Base-by-base conservation (phyloP, 2,113 vertebrate genomes). In the Anolis sagrei region DNA sequence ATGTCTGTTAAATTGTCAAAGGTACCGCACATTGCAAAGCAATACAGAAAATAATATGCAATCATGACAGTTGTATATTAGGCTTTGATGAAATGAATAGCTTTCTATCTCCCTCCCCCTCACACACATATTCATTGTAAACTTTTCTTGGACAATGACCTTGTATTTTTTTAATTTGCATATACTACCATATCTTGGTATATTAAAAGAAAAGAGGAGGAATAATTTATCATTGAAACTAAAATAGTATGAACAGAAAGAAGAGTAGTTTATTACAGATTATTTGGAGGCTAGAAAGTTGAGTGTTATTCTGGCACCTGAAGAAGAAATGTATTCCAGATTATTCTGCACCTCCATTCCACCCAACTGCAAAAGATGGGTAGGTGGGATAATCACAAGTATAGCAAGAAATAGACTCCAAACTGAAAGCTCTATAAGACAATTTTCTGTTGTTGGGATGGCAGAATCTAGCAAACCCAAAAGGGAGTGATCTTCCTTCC, bases 1-100 rank as follows among this genome's bases (percentile, higher is more conserved):
- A 61, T 80, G 49, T 69, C 88, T 91, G 91, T 88, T 88, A 92
- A 91, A 90, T 92, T 79, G 86, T 86, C 83, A 93, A 86, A 93
- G 91, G 87, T 77, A 85, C 27, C 85, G 90, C 85, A 29, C 18
- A 66, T 51, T 83, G 90, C 76, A 86, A 4, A 36, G 76, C 79
- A 91, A 89, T 81, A 83, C 13, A 69, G 49, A 78, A 79, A 89
- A 88, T 77, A 82, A 91, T 85, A 7, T 78, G 54, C 54, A 90
- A 86, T 82, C 86, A 89, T 81, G 81, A 91, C 77, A 62, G 86
- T 92, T 91, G 82, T 85, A 54, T 83, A 84, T 82, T 90, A 85
- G 13, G 8, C 89, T 93, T 94, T 90, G 86, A 94, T 93, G 73
- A 92, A 92, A 77, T 88, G 36, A 88, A 87, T 34, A 90, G 21